Evolutionary conservation across 2,797 vertebrate species (phyloP).

Genomic region (Anas acuta): DNA sequence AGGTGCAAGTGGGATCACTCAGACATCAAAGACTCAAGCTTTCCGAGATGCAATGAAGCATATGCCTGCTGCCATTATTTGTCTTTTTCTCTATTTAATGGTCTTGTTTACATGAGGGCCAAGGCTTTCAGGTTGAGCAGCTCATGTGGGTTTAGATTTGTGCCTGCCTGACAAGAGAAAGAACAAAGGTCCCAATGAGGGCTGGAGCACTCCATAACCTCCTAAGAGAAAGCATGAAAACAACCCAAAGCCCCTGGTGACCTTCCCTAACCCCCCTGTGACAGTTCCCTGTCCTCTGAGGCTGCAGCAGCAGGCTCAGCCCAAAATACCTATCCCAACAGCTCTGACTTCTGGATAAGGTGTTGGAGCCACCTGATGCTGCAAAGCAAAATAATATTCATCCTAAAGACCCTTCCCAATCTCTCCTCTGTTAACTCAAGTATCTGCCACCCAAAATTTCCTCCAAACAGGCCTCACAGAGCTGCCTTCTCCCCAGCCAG

Average conservation of each 20-base stretch:
- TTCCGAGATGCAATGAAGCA: constrained; percentile 1
- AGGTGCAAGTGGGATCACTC: not conserved
- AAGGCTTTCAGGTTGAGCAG: constrained; percentile 8
- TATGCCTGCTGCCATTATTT: not conserved
- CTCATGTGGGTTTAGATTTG: not conserved
- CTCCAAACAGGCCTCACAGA: not conserved
- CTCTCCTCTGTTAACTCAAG: not conserved
- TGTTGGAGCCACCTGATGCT: not conserved
- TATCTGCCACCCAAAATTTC: not conserved
- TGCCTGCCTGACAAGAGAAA: not conserved
- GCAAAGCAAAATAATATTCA: not conserved
- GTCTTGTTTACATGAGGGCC: constrained; percentile 25
- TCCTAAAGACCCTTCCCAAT: not conserved
- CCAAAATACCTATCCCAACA: not conserved
- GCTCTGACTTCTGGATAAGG: not conserved
- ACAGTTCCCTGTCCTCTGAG: not conserved
- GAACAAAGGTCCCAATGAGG: not conserved
- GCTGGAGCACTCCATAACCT: not conserved
- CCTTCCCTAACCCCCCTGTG: not conserved
- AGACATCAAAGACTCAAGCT: not conserved
- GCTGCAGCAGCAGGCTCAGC: not conserved
- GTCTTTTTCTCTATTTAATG: constrained; percentile 30
- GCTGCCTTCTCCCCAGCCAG: not conserved
- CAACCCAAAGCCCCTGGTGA: not conserved
- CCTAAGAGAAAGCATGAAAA: not conserved